Base-by-base conservation (phyloP, 2,113 vertebrate species). In the Nycticryphes semicollaris region DNA sequence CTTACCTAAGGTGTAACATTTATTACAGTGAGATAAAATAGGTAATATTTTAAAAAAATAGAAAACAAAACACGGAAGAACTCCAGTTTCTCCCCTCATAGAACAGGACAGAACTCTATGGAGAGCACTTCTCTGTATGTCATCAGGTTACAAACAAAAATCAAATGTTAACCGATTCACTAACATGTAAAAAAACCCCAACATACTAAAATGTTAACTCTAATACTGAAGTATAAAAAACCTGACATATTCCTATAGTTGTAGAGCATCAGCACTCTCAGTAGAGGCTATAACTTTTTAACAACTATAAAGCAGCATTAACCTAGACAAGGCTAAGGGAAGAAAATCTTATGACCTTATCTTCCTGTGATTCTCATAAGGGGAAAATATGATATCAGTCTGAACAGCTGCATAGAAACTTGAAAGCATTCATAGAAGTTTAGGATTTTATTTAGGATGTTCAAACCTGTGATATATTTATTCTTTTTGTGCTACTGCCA, bases 31-130 rank as follows among this genome's bases (percentile, higher is more conserved):
- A 78, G 8, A 79, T 35, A 60, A 60, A 59, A 63, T 2, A 60
- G 1, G 0, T 9, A 60, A 2, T 27, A 43, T 62, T 92, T 67
- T 7, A 20, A 45, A 33, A 33, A 39, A 19, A 19, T 0, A 78
- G 16, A 54, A 59, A 77, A 41, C 4, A 50, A 67, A 67, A 21
- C 20, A 23, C 0, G 23, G 12, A 37, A 79, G 12, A 68, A 37
- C n/a, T 80, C 35, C 4, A 6, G 22, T 47, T 80, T 93, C 30
- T 77, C 23, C 33, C 20, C 9, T 75, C 21, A 37, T 0, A 67
- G 15, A 87, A 4, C 41, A 53, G 21, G 30, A 31, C 2, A 37
- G 37, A 67, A 70, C 8, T 77, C 41, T 25, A 39, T 3, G 5
- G 76, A 63, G 7, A 74, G 19, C n/a, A 63, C 4, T 17, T 37